These are phyloP conservation scores for Danio jaintianensis DNA, from an alignment of 2,797 vertebrate genomes.

Conservation along the genomic window DNA sequence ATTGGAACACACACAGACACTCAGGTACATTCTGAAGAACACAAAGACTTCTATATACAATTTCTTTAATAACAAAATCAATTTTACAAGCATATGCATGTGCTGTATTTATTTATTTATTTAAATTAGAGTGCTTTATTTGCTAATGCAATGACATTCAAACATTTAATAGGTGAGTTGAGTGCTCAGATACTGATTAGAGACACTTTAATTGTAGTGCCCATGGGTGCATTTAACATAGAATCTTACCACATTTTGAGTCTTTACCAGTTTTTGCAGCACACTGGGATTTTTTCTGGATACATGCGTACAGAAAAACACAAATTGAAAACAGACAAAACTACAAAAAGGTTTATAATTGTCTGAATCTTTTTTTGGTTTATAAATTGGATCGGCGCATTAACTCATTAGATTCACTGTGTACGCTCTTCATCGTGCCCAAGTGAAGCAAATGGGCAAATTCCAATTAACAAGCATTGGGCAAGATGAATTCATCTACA, in stretches of 20 bases:
- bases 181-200: not conserved
- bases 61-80: too few species aligned
- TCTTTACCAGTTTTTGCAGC: slow-evolving; percentile 28
- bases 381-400: slow-evolving; percentile 14
- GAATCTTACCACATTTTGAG: slow-evolving; percentile 51
- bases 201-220: not conserved
- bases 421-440: slow-evolving; percentile 25
- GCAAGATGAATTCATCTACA: slow-evolving; percentile 28
- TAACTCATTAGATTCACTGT: slow-evolving; percentile 4
- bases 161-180: not conserved
- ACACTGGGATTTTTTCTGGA: slow-evolving; percentile 32
- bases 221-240: not conserved
- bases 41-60: too few species aligned
- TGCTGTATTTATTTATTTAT: too few species aligned
- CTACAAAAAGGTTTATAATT: not conserved
- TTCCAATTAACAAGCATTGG: slow-evolving; percentile 17
- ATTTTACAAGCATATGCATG: too few species aligned
- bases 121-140: not conserved
- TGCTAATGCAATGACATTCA: not conserved
- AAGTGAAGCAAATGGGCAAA: slow-evolving; percentile 34
- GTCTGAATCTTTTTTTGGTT: not conserved
- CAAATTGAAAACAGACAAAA: not conserved
- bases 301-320: not conserved
- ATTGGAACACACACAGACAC: too few species aligned
- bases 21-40: too few species aligned